Percentiles rank a stretch among this genome's conserved stretches.
phyloP scores from a whole-genome alignment of 2,113 vertebrate genomes.

The Grallaria varia region DNA sequence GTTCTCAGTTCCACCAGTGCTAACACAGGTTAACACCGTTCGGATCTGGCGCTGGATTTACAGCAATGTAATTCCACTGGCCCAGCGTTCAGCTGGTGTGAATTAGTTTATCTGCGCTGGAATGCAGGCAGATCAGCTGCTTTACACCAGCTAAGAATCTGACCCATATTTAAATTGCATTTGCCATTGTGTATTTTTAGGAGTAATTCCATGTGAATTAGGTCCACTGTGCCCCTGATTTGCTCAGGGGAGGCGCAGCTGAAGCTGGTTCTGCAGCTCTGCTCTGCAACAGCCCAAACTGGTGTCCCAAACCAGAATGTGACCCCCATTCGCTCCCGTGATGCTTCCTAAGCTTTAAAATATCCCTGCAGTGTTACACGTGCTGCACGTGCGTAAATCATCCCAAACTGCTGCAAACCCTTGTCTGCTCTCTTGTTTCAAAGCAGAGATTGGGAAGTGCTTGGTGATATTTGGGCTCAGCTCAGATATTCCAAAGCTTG shows the following conservation, averaged over 20 bases:
- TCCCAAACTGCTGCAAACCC: conserved; percentile 42
- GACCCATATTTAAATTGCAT: conserved; percentile 59
- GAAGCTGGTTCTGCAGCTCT: background rate
- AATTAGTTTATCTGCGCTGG: conserved; percentile 66
- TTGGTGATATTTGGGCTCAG: conserved; percentile 68
- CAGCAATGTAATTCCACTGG: conserved; percentile 47
- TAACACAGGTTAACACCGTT: conserved; percentile 56
- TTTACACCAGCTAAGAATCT: conserved; percentile 66
- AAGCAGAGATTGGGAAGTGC: conserved; percentile 69
- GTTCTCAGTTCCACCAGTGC: conserved; percentile 52
- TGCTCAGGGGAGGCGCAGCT: background rate
- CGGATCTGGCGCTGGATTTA: conserved; percentile 53
- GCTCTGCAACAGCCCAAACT: background rate
- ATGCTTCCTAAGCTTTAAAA: conserved; percentile 40
- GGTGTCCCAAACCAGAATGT: conserved; percentile 44
- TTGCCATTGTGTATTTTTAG: too few species aligned
- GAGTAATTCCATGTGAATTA: too few species aligned
- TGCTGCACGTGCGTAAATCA: conserved; percentile 17
- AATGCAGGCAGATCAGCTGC: conserved; percentile 58
- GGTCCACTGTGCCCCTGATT: background rate
- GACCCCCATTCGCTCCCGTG: background rate
- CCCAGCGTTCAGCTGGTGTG: conserved; percentile 55
- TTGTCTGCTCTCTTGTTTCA: conserved; percentile 55
- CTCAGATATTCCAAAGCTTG: conserved; percentile 56
- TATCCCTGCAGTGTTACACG: background rate